Base-by-base conservation (phyloP, 1,140 invertebrate species). In the Pectinophora gossypiella region DNA sequence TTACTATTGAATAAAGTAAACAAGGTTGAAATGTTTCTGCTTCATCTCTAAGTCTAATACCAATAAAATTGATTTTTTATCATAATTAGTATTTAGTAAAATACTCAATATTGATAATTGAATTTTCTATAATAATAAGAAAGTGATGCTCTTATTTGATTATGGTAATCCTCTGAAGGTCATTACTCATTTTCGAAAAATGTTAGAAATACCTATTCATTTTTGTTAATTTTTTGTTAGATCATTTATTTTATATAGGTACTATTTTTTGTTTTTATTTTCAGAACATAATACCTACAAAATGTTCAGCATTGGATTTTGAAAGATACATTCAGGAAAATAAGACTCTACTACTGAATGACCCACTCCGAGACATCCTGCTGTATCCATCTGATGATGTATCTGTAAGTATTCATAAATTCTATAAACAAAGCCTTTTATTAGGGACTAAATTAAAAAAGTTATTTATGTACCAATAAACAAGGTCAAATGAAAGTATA, bases 361-460 rank as follows among this genome's bases (percentile, higher is more conserved):
- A 98, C 89, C 94, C 96, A 20, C 93, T 97, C 57, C 83, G 96
- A 70, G 96, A 98, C 72, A 90, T 98, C 61, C 86, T 98, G 20
- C 88, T 97, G 15, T 98, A 97, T 89, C 96, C 97, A 16, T 88
- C 92, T 46, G 96, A 98, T 90, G 97, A 98, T 91, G 93, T 98
- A 67, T 94, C 93, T 36, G 95, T 97, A 90, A 93, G 94, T 92
- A n/a, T n/a, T n/a, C n/a, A n/a, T n/a, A n/a, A n/a, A n/a, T n/a
- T n/a, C n/a, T n/a, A n/a, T n/a, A n/a, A n/a, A n/a, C n/a, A n/a
- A n/a, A n/a, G n/a, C n/a, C n/a, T n/a, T n/a, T n/a, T n/a, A n/a
- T n/a, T n/a, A n/a, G n/a, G n/a, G n/a, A n/a, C n/a, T n/a, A n/a
- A n/a, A n/a, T n/a, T n/a, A n/a, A n/a, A n/a, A n/a, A n/a, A n/a